Conservation (phyloP, 1,140 invertebrate genomes). For the Drosophila fuyamai region DNA sequence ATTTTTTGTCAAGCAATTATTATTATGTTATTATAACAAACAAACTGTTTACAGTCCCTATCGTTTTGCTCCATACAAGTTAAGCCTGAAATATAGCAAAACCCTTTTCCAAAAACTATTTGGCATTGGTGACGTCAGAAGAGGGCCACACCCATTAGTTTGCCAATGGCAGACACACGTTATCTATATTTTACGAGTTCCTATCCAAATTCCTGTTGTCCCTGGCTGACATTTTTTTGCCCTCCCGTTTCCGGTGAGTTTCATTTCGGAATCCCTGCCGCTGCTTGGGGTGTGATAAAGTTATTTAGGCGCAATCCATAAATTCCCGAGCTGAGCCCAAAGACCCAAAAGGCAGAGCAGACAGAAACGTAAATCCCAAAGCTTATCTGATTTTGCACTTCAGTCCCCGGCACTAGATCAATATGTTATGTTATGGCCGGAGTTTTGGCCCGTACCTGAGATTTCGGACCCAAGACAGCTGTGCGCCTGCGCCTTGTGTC, state of each 20-base stretch:
- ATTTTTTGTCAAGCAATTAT: too few species aligned
- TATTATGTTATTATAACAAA: too few species aligned
- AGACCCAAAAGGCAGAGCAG: conserved; percentile 30
- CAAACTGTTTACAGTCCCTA: not conserved
- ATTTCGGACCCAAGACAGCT: conserved; percentile 60
- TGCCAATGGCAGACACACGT: conserved; percentile 31
- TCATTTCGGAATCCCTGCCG: conserved; percentile 36
- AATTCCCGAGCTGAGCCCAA: conserved; percentile 62
- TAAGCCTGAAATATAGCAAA: not conserved
- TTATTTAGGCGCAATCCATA: conserved; percentile 83
- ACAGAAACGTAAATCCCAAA: conserved; percentile 51
- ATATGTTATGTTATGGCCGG: conserved; percentile 57
- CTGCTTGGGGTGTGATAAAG: conserved; percentile 69
- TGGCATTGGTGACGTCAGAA: conserved; percentile 24
- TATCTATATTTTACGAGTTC: conserved; percentile 62
- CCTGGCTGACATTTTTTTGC: conserved; percentile 35
- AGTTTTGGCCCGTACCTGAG: conserved; percentile 54
- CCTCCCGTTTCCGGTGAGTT: conserved; percentile 54
- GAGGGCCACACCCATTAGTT: conserved; percentile 43
- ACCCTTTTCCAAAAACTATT: not conserved
- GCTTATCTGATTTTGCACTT: conserved; percentile 83
- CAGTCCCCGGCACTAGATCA: conserved; percentile 73
- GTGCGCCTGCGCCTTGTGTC: conserved; percentile 73
- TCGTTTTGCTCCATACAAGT: not conserved
- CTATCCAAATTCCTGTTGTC: conserved; percentile 50